Evolutionary conservation across 1,140 invertebrate species (phyloP).

Genomic region (Phthorimaea operculella): DNA sequence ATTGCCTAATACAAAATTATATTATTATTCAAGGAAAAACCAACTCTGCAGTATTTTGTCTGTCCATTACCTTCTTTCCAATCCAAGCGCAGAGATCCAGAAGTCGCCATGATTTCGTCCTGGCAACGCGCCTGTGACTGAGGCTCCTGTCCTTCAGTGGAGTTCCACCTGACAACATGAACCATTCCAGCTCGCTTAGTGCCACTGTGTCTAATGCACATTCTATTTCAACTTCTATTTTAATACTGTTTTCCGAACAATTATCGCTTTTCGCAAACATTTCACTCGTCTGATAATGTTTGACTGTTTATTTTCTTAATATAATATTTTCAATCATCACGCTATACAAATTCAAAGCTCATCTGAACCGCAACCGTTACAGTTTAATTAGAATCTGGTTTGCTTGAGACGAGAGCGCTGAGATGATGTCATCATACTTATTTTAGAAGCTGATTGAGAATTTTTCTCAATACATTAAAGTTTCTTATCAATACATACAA

Average conservation of each 20-base stretch:
- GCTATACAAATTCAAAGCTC: too few relatives aligned
- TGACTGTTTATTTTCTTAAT: too few relatives aligned
- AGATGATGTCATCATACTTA: conserved; percentile 46
- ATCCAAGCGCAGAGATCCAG: conserved; percentile 56
- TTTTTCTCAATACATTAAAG: conserved; percentile 15
- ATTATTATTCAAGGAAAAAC: too few relatives aligned
- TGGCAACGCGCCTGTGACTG: conserved; percentile 25
- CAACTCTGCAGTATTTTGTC: too few relatives aligned
- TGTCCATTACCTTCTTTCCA: conserved; percentile 42
- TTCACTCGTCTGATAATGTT: too few relatives aligned
- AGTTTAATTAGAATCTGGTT: conserved; percentile 25
- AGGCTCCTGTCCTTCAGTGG: conserved; percentile 37
- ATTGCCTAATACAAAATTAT: too few relatives aligned
- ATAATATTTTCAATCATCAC: too few relatives aligned
- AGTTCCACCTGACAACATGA: conserved; percentile 43
- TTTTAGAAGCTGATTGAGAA: conserved; percentile 26
- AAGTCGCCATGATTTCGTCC: conserved; percentile 32
- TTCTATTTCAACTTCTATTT: conserved; percentile 38
- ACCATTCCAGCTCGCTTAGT: conserved; percentile 43
- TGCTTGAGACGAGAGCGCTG: not conserved
- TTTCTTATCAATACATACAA: not conserved
- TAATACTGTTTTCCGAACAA: conserved; percentile 13
- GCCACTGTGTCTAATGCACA: conserved; percentile 27
- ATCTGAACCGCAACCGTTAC: not conserved
- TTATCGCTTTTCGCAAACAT: too few relatives aligned